Conservation (phyloP, 2,797 vertebrate genomes). For the Synaphobranchus kaupii region DNA sequence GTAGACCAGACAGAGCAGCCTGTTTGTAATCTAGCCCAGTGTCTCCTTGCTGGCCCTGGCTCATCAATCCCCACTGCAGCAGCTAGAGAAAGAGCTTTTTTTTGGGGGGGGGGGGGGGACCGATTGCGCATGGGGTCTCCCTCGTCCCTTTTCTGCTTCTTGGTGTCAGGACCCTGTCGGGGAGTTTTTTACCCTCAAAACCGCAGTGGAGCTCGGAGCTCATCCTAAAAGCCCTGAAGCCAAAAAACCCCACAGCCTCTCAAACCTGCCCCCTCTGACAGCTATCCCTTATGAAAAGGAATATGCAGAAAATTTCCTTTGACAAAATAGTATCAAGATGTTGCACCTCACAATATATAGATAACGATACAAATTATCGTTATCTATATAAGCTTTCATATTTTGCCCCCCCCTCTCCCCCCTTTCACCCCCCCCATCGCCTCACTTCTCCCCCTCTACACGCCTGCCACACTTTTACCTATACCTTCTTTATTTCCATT, state of each 20-base stretch:
- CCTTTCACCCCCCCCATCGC: neutral
- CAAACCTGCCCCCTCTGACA: neutral
- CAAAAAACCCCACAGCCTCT: neutral
- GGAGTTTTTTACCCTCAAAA: neutral
- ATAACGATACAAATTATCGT: no score
- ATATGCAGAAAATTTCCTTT: neutral
- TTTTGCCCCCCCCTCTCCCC: no score
- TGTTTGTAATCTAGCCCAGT: slow-evolving; percentile 72
- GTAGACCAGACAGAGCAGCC: slow-evolving; percentile 67
- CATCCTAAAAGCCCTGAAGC: neutral
- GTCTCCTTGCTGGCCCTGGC: slow-evolving; percentile 59
- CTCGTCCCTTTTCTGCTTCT: neutral
- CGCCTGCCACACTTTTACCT: neutral
- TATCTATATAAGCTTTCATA: no score
- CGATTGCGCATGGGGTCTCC: neutral
- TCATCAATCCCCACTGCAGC: slow-evolving; percentile 70
- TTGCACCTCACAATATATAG: no score
- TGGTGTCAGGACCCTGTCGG: slow-evolving; percentile 31
- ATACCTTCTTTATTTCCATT: neutral
- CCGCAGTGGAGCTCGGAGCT: neutral
- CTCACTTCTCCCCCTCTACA: neutral
- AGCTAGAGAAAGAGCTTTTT: slow-evolving; percentile 32
- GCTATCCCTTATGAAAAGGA: neutral
- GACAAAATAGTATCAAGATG: no score
- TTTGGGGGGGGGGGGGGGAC: slow-evolving; percentile 51